phyloP scores from a whole-genome alignment of 2,113 vertebrate species.

The Melanotaenia duboulayi region DNA sequence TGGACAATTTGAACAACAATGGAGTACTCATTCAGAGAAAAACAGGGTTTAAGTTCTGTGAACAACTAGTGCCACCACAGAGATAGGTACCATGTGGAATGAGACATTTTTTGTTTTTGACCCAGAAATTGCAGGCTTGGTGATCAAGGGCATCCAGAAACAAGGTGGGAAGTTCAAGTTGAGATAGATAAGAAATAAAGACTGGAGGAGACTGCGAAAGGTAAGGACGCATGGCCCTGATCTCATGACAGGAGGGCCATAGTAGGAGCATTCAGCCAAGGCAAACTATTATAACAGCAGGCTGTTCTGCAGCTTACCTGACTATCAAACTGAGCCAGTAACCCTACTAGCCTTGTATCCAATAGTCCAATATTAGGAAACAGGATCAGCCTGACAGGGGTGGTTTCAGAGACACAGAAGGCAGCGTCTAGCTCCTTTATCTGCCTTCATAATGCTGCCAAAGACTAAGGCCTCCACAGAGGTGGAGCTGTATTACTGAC shows the following conservation, averaged over 20 bases:
- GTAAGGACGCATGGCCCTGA: conserved; percentile 46
- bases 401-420: conserved; percentile 74
- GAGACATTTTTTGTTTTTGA: conserved; percentile 61
- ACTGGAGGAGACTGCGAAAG: conserved; percentile 18
- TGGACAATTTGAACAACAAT: conserved; percentile 82
- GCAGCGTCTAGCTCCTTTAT: conserved; percentile 76
- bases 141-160: conserved; percentile 40
- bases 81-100: conserved; percentile 73
- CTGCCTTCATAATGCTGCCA: conserved; percentile 73
- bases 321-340: conserved; percentile 60
- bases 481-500: conserved; percentile 77
- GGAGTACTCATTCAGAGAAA: conserved; percentile 77
- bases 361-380: conserved; percentile 68
- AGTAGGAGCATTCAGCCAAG: conserved; percentile 36
- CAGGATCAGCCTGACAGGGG: conserved; percentile 68
- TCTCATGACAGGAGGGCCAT: conserved; percentile 45
- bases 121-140: conserved; percentile 30
- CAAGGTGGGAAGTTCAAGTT: conserved; percentile 5
- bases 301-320: conserved; percentile 73
- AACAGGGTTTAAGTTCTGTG: conserved; percentile 81
- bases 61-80: conserved; percentile 72
- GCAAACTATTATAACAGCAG: conserved; percentile 48
- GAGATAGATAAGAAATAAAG: no score
- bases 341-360: conserved; percentile 58
- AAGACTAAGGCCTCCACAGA: conserved; percentile 69